Evolutionary conservation across 37 sponge, comb jelly and placozoan species (phyloP).

Genomic region (Axinella damicornis): DNA sequence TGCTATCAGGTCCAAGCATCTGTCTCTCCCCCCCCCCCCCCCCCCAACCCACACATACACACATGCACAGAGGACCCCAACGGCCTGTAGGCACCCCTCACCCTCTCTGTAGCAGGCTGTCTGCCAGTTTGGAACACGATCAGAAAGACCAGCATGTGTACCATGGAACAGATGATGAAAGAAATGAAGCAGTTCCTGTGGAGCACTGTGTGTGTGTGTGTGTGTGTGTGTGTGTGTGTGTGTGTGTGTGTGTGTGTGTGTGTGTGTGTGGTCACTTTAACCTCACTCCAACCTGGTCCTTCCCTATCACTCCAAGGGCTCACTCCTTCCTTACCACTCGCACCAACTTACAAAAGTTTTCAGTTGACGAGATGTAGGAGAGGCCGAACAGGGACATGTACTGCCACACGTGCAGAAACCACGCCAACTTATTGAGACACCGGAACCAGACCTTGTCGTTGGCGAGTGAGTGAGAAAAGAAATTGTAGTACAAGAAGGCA

Average conservation of each 20-base stretch:
- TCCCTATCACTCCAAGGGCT: neutral
- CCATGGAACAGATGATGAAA: conserved; percentile 45
- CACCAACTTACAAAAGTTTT: conserved; percentile 54
- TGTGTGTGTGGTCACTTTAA: neutral
- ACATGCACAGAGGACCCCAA: too few species aligned
- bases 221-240: conserved; percentile 1
- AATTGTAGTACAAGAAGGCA: conserved; percentile 48
- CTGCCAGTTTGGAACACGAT: conserved; percentile 41
- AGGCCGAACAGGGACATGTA: conserved; percentile 45
- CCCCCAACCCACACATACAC: too few species aligned
- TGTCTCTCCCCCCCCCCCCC: too few species aligned
- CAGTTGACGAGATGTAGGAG: conserved; percentile 55
- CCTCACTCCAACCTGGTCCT: neutral
- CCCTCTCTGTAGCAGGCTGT: conserved; percentile 33
- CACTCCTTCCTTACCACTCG: neutral
- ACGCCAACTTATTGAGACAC: conserved; percentile 32
- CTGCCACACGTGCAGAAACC: conserved; percentile 36
- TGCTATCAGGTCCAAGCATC: too few species aligned
- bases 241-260: too few species aligned
- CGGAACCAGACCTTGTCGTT: conserved; percentile 13
- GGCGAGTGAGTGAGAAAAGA: conserved; percentile 25
- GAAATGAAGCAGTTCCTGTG: conserved; percentile 61
- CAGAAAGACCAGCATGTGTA: conserved; percentile 57
- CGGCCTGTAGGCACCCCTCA: neutral
- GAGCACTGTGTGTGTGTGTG: conserved; percentile 25